Evolutionary conservation across 2,888 invertebrate genomes (phyloP), one percentile per base, ranked within the genome.

Genomic region (Nasonovia ribisnigri): DNA sequence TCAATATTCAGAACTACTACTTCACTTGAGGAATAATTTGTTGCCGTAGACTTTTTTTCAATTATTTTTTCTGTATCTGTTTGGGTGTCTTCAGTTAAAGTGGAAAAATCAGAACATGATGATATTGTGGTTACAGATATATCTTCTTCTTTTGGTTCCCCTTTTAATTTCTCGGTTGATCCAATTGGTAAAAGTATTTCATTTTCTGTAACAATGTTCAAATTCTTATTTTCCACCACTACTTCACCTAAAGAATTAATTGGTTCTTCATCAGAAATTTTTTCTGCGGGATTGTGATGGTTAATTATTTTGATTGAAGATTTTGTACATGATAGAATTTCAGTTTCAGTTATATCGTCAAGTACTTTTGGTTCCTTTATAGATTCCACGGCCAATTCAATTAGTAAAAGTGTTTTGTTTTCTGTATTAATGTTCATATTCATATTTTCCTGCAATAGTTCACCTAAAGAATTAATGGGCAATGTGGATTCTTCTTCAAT

Each of bases 191-290:
- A 51, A 3, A 8, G 10, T 36, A 0, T 13, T n/a, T 67, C 13
- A 3, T 0, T 67, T 0, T 67, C 13, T 13, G 4, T 13, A 0
- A 10, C 29, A 60, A 29, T 29, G n/a, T n/a, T 13, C 0, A 3
- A 1, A 11, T 13, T n/a, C 0, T 1, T 13, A 5, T 36, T 36
- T 5, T 16, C 16, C 5, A 20, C 20, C 5, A 1, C 1, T 16
- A 13, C n/a, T 36, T 57, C 54, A 54, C 20, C 54, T 20, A 20
- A 54, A 54, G 54, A 20, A 54, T 54, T 3, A 54, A 54, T 54
- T 24, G 4, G 11, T 77, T 16, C 77, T 4, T 77, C 6, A 1
- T 84, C 84, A 20, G 20, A 0, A 51, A 13, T 51, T 51, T 13
- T 84, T 42, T 16, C 4, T 4, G 36, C 11, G 16, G 16, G 51